These are phyloP conservation scores for Lasiommata megera DNA, from an alignment of 2,888 invertebrate genomes.

Conservation along the genomic window DNA sequence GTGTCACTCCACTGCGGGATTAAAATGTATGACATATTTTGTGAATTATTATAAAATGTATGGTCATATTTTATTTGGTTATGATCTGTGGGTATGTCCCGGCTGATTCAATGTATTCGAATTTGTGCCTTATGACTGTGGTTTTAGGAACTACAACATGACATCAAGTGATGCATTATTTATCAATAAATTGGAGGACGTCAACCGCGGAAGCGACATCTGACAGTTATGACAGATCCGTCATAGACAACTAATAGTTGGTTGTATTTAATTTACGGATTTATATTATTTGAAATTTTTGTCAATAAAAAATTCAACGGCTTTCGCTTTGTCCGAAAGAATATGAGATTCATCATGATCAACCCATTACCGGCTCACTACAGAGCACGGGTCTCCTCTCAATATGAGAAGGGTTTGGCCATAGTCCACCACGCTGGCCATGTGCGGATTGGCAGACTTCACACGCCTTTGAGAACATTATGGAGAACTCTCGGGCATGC, in stretches of 20 bases:
- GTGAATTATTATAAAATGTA: slow-evolving; percentile 13
- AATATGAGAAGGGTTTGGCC: too few species aligned
- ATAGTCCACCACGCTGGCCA: too few species aligned
- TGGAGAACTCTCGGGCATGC: too few species aligned
- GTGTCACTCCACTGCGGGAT: background rate
- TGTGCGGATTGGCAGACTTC: too few species aligned
- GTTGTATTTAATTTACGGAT: slow-evolving; percentile 3
- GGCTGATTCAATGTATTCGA: background rate
- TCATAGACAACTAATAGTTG: slow-evolving; percentile 11
- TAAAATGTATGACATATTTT: slow-evolving; percentile 12
- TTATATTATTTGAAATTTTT: background rate
- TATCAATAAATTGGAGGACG: slow-evolving; percentile 14
- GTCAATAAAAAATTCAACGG: background rate
- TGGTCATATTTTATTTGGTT: slow-evolving; percentile 12
- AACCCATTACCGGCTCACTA: too few species aligned
- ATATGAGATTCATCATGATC: too few species aligned
- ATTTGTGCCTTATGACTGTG: background rate
- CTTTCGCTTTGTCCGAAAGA: background rate
- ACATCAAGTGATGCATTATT: slow-evolving; percentile 3
- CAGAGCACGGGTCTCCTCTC: too few species aligned
- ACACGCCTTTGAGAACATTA: too few species aligned
- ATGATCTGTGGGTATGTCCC: slow-evolving; percentile 6
- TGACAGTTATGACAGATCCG: slow-evolving; percentile 16
- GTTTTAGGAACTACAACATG: slow-evolving; percentile 2
- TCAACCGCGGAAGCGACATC: slow-evolving; percentile 16